Conservation (phyloP, 2,113 vertebrate species). For the Mixornis gularis region DNA sequence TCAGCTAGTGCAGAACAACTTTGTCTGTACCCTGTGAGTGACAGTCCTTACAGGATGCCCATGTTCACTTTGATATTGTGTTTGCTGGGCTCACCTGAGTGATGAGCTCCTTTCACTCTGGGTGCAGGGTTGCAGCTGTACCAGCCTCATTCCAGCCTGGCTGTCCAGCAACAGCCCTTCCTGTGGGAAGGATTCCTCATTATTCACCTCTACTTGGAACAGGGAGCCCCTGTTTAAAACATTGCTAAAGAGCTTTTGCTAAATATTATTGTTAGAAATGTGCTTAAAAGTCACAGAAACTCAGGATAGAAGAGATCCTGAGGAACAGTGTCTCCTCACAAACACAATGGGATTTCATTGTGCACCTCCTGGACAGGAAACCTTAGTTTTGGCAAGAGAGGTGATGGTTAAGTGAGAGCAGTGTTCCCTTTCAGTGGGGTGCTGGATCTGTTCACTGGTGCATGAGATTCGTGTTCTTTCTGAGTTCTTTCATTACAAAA, state of each 20-base stretch:
- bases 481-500: neutral
- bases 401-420: neutral
- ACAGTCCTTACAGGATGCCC: neutral
- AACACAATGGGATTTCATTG: neutral
- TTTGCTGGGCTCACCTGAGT: neutral
- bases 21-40: neutral
- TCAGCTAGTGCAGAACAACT: neutral
- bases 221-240: neutral
- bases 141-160: neutral
- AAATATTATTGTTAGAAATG: neutral
- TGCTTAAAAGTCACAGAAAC: neutral
- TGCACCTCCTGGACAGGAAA: conserved; percentile 2
- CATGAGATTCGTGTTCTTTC: neutral
- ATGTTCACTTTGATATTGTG: neutral
- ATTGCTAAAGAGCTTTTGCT: neutral
- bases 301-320: neutral
- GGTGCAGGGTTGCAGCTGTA: neutral
- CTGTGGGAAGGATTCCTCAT: neutral
- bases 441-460: neutral
- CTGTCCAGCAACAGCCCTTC: neutral
- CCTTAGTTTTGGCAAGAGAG: neutral
- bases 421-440: neutral
- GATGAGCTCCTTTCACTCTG: neutral
- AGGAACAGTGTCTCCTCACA: neutral
- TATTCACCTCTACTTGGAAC: neutral